A percentile compares a stretch with the other conserved stretches of the same genome.
Evolutionary conservation across 2,888 invertebrate genomes (phyloP).

Genomic region (Morpho achilles): DNA sequence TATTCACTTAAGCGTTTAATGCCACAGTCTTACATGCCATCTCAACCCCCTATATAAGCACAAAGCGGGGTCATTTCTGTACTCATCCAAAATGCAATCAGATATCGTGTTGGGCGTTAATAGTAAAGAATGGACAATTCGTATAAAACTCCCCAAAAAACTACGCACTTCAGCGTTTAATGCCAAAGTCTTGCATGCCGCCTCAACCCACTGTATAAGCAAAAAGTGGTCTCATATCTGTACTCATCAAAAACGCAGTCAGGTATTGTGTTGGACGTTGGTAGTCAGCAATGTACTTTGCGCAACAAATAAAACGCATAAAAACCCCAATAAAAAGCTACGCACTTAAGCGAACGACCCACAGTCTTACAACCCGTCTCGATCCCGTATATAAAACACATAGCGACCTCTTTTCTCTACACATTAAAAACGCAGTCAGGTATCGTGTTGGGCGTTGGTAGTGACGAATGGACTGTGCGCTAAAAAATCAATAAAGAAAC

Average conservation of each 20-base stretch:
- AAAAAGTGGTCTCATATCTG: not conserved
- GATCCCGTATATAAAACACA: not conserved
- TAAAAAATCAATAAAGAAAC: slow-evolving; percentile 76
- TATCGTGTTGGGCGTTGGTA: slow-evolving; percentile 36
- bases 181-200: too few species aligned
- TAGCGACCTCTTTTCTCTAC: slow-evolving; percentile 2
- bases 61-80: slow-evolving; percentile 3
- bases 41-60: too few species aligned
- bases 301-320: slow-evolving; percentile 33
- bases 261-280: slow-evolving; percentile 34
- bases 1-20: too few species aligned
- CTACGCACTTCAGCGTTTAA: too few species aligned
- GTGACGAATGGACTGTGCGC: slow-evolving; percentile 69
- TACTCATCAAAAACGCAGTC: slow-evolving; percentile 6
- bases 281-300: slow-evolving; percentile 62
- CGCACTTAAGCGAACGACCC: too few species aligned
- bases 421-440: slow-evolving; percentile 6
- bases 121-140: slow-evolving; percentile 60
- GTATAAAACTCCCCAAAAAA: too few species aligned
- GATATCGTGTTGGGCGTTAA: slow-evolving; percentile 34
- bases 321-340: too few species aligned
- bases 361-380: too few species aligned
- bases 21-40: too few species aligned
- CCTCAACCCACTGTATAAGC: too few species aligned
- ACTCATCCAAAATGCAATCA: slow-evolving; percentile 5